phyloP scores from a whole-genome alignment of 2,888 invertebrate genomes.

The Mythimna albipuncta region DNA sequence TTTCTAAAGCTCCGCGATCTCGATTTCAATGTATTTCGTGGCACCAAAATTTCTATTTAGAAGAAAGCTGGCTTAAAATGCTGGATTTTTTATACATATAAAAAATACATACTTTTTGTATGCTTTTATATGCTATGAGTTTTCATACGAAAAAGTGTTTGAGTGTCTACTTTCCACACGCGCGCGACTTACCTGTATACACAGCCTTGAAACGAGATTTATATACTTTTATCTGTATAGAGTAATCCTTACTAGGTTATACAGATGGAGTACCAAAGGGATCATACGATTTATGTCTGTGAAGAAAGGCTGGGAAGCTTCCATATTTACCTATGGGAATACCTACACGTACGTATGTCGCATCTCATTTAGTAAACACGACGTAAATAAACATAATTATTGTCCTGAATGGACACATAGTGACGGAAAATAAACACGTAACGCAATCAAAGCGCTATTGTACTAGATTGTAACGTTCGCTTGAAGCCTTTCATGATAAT shows the following conservation, averaged over 20 bases:
- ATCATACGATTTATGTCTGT: constrained; percentile 12
- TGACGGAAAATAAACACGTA: constrained; percentile 41
- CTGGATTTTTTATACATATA: not conserved
- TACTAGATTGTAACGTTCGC: constrained; percentile 23
- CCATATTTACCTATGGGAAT: not conserved
- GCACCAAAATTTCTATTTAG: constrained; percentile 22
- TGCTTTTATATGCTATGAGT: constrained; percentile 9
- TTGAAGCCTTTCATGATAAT: constrained; percentile 42
- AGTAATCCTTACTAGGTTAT: constrained; percentile 20
- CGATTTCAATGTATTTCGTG: constrained; percentile 33
- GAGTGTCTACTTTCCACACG: constrained; percentile 2
- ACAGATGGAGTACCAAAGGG: constrained; percentile 12
- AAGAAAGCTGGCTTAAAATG: constrained; percentile 7
- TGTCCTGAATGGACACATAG: constrained; percentile 36
- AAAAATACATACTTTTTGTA: not conserved
- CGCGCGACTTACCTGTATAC: constrained; percentile 16
- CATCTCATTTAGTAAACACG: constrained; percentile 19
- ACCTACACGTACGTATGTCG: not conserved
- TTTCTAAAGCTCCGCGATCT: constrained; percentile 33
- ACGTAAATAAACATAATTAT: constrained; percentile 24
- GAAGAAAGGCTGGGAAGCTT: constrained; percentile 5
- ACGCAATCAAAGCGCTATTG: constrained; percentile 54
- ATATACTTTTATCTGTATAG: constrained; percentile 26
- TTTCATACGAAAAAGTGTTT: constrained; percentile 10
- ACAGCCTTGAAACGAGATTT: constrained; percentile 36